Base-by-base conservation (phyloP, 2,113 vertebrate species). In the Dicerorhinus sumatrensis region DNA sequence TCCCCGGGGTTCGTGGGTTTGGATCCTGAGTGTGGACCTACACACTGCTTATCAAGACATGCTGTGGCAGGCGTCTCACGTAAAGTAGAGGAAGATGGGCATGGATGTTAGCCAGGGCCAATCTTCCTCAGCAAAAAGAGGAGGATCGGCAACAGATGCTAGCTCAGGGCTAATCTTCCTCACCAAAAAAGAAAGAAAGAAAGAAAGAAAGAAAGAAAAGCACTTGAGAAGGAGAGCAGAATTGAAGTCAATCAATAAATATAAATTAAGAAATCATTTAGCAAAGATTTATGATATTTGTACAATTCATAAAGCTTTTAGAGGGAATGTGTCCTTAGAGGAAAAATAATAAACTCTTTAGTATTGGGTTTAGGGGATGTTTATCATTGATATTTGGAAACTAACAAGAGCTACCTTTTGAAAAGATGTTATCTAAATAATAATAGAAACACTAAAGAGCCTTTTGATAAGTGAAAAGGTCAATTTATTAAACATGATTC, bases 361-460 rank as follows among this genome's bases (percentile, higher is more conserved):
- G 17, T 48, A 4, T 46, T 94, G 39, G 14, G 7, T 58, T 81
- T 60, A 62, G n/a, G 8, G 21, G 1, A 48, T 76, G 13, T 54
- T 51, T 92, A 82, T 83, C 12, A 84, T 92, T 92, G 16, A 89
- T 58, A 84, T 90, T 76, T 76, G 27, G 25, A 85, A 91, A 93
- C 69, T 80, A 72, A 39, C 5, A 75, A 72, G 33, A 69, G 3
- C 20, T 48, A 9, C 39, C 39, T 62, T 94, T 73, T 81, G 31
- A 95, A 88, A 81, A 85, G 21, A 13, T 80, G 5, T 39, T 82
- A 4, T 72, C 4, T 91, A 92, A 70, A 58, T 51, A 36, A 42
- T 58, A 91, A 42, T 27, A 87, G 31, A 77, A 76, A 48, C 9
- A 16, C 58, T 54, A 62, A 95, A 92, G 85, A 63, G 1, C 2